Conservation (phyloP, 2,113 vertebrate genomes). For the Peromyscus californicus region DNA sequence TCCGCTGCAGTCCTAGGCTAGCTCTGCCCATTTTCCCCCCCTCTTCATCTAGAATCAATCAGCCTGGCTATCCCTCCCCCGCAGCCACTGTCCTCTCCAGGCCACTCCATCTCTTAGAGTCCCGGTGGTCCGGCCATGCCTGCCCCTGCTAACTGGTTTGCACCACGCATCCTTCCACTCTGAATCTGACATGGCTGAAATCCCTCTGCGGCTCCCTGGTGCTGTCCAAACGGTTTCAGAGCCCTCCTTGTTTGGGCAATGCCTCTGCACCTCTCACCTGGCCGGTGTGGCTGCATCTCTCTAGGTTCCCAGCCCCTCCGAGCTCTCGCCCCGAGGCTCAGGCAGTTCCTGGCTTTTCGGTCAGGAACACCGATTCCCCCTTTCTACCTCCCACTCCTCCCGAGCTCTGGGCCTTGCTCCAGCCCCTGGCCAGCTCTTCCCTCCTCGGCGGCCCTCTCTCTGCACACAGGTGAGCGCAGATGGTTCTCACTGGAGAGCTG, state of each 20-base stretch:
- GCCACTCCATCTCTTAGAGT: neutral
- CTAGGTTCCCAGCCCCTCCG: neutral
- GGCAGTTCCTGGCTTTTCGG: neutral
- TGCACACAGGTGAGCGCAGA: too few species aligned
- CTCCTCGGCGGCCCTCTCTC: neutral
- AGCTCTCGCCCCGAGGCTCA: neutral
- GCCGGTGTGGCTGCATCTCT: neutral
- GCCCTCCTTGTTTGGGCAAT: neutral
- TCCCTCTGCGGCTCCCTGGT: neutral
- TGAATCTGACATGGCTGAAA: neutral
- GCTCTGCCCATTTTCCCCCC: neutral
- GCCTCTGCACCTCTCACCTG: neutral
- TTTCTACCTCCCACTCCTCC: neutral
- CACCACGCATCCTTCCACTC: neutral
- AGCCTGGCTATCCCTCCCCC: neutral
- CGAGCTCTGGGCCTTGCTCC: neutral
- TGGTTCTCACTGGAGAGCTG: neutral
- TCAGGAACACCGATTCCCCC: neutral
- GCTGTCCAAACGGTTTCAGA: neutral
- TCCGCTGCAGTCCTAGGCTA: neutral
- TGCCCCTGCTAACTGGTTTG: too few species aligned
- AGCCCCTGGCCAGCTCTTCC: too few species aligned
- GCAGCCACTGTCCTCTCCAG: neutral
- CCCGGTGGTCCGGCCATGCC: neutral
- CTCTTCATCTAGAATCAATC: neutral